phyloP scores from a whole-genome alignment of 37 sponge, comb jelly and placozoan species.

The Beroe forskalii region DNA sequence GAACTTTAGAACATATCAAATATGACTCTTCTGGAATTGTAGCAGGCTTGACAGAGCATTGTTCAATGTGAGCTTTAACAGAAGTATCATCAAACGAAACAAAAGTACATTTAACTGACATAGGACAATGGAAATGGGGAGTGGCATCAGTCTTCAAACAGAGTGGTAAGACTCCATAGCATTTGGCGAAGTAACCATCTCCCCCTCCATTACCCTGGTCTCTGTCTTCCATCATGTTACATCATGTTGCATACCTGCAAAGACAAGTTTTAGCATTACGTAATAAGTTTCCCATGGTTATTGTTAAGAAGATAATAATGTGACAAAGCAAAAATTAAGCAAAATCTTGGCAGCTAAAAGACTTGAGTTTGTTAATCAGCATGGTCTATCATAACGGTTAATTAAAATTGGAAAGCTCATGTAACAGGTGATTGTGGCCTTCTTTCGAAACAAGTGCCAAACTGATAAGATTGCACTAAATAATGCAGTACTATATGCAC shows the following conservation, averaged over 20 bases:
- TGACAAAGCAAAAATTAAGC: too few relatives aligned
- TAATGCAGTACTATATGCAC: too few relatives aligned
- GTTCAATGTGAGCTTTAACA: constrained; percentile 4
- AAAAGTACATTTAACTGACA: constrained; percentile 51
- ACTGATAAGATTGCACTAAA: too few relatives aligned
- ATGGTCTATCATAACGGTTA: too few relatives aligned
- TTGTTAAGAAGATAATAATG: too few relatives aligned
- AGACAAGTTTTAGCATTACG: too few relatives aligned
- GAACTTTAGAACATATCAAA: constrained; percentile 56
- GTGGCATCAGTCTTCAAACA: constrained; percentile 56
- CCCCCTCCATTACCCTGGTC: background rate
- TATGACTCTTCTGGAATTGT: constrained; percentile 59
- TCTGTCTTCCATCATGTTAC: background rate
- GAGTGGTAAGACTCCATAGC: constrained; percentile 60
- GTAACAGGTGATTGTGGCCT: too few relatives aligned
- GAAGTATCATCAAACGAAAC: constrained; percentile 31
- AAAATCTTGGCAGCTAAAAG: too few relatives aligned
- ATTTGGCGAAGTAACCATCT: constrained; percentile 36
- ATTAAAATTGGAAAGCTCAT: too few relatives aligned
- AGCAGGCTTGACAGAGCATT: constrained; percentile 36
- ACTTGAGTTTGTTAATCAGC: too few relatives aligned
- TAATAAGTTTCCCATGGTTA: too few relatives aligned
- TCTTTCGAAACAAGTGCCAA: too few relatives aligned
- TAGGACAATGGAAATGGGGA: constrained; percentile 56
- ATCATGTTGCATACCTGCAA: background rate